A percentile compares a stretch with the other conserved stretches of the same genome.
phyloP scores from a whole-genome alignment of 1,140 invertebrate genomes.

The Lasaia peninsularis region DNA sequence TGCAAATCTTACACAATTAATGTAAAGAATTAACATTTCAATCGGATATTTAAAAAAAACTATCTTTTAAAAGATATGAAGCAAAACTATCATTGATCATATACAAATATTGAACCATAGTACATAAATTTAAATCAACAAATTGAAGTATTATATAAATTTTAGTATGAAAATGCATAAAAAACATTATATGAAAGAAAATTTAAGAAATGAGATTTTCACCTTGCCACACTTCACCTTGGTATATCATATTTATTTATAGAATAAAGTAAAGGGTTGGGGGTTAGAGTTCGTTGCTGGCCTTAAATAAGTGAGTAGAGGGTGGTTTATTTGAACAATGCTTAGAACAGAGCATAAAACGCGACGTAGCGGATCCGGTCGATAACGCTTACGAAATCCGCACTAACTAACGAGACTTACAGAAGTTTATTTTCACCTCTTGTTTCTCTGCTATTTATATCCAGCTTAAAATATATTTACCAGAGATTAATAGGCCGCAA shows the following conservation, averaged over 20 bases:
- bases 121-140: too few species aligned
- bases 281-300: conserved; percentile 7
- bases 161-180: too few species aligned
- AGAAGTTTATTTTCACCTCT: conserved; percentile 13
- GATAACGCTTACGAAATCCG: conserved; percentile 30
- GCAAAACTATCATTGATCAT: too few species aligned
- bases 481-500: not conserved
- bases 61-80: too few species aligned
- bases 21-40: too few species aligned
- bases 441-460: conserved; percentile 5
- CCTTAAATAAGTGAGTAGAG: conserved; percentile 40
- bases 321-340: conserved; percentile 23
- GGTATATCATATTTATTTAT: not conserved
- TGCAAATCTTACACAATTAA: not conserved
- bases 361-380: conserved; percentile 45
- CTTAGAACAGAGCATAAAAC: conserved; percentile 27
- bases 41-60: too few species aligned
- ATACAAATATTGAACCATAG: too few species aligned
- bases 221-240: too few species aligned
- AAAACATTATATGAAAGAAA: too few species aligned
- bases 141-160: too few species aligned
- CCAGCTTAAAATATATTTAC: not conserved
- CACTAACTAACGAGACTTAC: conserved; percentile 7
- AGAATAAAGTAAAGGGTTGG: conserved; percentile 13
- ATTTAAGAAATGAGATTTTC: too few species aligned